Percentiles rank a stretch among this genome's conserved stretches.
These are phyloP conservation scores for Trichoplusia ni DNA, from an alignment of 1,140 invertebrate species.

Conservation along the genomic window DNA sequence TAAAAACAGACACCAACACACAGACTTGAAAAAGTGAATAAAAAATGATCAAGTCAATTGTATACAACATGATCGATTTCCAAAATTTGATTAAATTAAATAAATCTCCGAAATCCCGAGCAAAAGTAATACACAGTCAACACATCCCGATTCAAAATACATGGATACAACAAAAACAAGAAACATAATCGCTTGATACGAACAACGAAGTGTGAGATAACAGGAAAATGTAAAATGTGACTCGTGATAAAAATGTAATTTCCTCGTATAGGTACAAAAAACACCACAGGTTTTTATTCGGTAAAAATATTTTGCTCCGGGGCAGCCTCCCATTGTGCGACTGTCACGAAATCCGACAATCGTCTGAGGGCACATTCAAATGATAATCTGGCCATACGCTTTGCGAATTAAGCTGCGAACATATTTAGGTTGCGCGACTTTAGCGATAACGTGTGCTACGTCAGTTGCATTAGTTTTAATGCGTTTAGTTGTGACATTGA, in stretches of 20 bases:
- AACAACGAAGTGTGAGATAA: slow-evolving; percentile 32
- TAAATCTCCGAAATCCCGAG: not conserved
- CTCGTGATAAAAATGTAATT: slow-evolving; percentile 46
- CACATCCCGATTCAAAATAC: not conserved
- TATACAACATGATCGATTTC: too few relatives aligned
- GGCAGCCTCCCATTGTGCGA: slow-evolving; percentile 51
- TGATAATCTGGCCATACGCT: slow-evolving; percentile 71
- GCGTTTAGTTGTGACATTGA: slow-evolving; percentile 10
- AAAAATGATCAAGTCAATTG: too few relatives aligned
- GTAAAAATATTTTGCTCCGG: slow-evolving; percentile 53
- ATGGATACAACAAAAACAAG: slow-evolving; percentile 8
- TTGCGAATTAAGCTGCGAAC: slow-evolving; percentile 57
- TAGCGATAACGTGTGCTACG: slow-evolving; percentile 4
- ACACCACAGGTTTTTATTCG: slow-evolving; percentile 44
- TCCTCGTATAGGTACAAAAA: slow-evolving; percentile 37
- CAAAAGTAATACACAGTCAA: slow-evolving; percentile 2
- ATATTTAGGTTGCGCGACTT: slow-evolving; percentile 18
- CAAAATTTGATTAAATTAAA: too few relatives aligned
- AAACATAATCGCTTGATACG: slow-evolving; percentile 10
- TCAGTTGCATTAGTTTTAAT: slow-evolving; percentile 23
- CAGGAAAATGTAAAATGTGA: slow-evolving; percentile 33
- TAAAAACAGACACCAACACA: too few relatives aligned
- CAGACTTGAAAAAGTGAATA: too few relatives aligned
- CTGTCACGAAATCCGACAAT: slow-evolving; percentile 65
- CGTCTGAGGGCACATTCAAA: slow-evolving; percentile 69